Evolutionary conservation across 1,140 invertebrate genomes (phyloP), one percentile per base, ranked within the genome.

Genomic region (Drosophila virilis): DNA sequence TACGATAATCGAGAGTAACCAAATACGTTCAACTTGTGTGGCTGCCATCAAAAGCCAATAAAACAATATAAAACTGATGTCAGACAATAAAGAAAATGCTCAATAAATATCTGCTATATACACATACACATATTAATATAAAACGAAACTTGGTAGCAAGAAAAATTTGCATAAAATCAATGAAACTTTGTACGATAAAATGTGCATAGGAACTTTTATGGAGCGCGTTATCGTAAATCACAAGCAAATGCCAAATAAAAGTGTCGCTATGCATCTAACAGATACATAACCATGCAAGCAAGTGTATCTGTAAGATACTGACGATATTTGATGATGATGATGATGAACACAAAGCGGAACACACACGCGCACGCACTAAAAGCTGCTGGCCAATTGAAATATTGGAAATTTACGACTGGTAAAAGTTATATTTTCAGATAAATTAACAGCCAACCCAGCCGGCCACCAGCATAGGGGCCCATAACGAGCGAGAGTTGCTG

Each of bases 201-300:
- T 60, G 70, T 78, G 67, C 72, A 75, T 64, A 70, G 76, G 22
- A 75, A 75, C 48, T 79, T 54, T 79, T 68, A 77, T 79, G 74
- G 77, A 60, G 69, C 77, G 61, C 78, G 84, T 80, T 89, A 84
- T 89, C 85, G 82, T 89, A 89, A 89, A 89, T 89, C 84, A 89
- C 35, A 33, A 28, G 9, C 22, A 55, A 61, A 71, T 54, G 76
- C 61, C 73, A 82, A 74, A 88, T 89, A 89, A 88, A 88, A 78
- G 77, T 77, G 75, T 78, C 78, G 81, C 64, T 52, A 69, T 79
- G 69, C 74, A 73, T 70, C 74, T 68, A 85, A 64, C 70, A 73
- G 66, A 75, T 75, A 77, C 67, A 50, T 48, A 67, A 54, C 22
- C 22, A 0, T 28, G 4, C 5, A 3, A 28, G 22, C 33, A 58